Base-by-base conservation (phyloP, 2,113 vertebrate genomes). In the Engraulis encrasicolus region DNA sequence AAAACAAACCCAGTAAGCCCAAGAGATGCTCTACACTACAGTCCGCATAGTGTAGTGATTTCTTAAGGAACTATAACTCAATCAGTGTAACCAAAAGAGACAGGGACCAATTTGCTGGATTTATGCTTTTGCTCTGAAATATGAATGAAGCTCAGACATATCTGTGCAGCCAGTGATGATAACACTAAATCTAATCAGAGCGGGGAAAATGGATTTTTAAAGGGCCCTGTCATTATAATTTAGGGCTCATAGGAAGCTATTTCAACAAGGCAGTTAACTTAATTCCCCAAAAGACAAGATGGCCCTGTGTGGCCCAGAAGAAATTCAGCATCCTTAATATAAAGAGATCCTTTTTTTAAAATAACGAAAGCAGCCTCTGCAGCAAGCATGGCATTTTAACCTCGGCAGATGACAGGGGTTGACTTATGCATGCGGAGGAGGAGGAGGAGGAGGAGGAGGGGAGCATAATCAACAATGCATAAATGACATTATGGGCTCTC, bases 171-270 rank as follows among this genome's bases (percentile, higher is more conserved):
- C 83, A 48, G 83, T 88, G 90, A 93, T 92, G 90, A 94, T 89
- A 88, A 83, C 74, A 27, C 85, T 87, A 91, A 94, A 94, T 94
- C 90, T 81, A 94, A 95, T 95, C 89, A 91, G 83, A 79, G 91
- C 86, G 87, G 86, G 88, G 90, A 93, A 95, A 94, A 95, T 95
- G 81, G 92, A 94, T 95, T 94, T 95, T 94, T 93, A 94, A 88
- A n/a, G n/a, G 74, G 88, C 88, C 91, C 91, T 91, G 92, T 92
- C 91, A 84, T 93, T 91, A 91, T 90, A 93, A 84, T 93, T 92
- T 91, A 93, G 88, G 83, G 87, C 91, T 91, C 85, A 80, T 88
- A 91, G 90, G 90, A 90, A 91, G 87, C 92, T 84, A 48, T 88
- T 86, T 88, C 89, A 91, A 90, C 91, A 89, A 91, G 90, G 86